Percentiles rank a stretch among this genome's conserved stretches.
Evolutionary conservation across 1,140 invertebrate species (phyloP).

Genomic region (Meteorus sp.): DNA sequence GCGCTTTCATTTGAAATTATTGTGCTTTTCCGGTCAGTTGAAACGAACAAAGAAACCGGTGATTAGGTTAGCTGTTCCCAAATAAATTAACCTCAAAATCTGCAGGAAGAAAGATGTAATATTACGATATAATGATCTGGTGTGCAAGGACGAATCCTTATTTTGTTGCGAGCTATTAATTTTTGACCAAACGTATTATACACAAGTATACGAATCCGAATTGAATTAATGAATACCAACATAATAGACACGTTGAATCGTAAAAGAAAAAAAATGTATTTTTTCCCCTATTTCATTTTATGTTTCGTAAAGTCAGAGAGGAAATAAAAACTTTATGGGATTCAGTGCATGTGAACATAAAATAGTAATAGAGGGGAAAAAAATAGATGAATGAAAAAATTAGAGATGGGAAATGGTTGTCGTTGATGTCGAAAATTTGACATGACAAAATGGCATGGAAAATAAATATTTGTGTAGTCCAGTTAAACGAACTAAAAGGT

Average conservation of each 20-base stretch:
- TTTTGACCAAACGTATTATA: too few relatives aligned
- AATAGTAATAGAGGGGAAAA: too few relatives aligned
- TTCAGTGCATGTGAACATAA: too few relatives aligned
- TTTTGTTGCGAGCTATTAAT: too few relatives aligned
- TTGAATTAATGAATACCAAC: slow-evolving; percentile 21
- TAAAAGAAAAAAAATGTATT: slow-evolving; percentile 23
- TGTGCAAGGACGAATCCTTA: slow-evolving; percentile 10
- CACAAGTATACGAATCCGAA: slow-evolving; percentile 26
- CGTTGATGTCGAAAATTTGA: too few relatives aligned
- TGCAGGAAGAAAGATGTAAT: slow-evolving; percentile 20
- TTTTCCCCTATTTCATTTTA: slow-evolving; percentile 21
- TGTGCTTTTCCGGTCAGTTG: slow-evolving; percentile 10
- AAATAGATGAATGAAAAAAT: too few relatives aligned
- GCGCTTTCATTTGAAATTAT: too few relatives aligned
- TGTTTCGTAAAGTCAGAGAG: too few relatives aligned
- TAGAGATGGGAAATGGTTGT: too few relatives aligned
- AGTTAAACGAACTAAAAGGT: slow-evolving; percentile 20
- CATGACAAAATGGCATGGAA: not conserved
- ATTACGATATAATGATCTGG: slow-evolving; percentile 16
- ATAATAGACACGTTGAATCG: slow-evolving; percentile 21
- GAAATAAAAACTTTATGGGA: too few relatives aligned
- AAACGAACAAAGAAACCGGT: slow-evolving; percentile 20
- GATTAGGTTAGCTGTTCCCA: not conserved
- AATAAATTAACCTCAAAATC: slow-evolving; percentile 20
- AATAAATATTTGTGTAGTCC: slow-evolving; percentile 18